Evolutionary conservation across 2,888 invertebrate species (phyloP).

Genomic region (Balanococcus diminutus): DNA sequence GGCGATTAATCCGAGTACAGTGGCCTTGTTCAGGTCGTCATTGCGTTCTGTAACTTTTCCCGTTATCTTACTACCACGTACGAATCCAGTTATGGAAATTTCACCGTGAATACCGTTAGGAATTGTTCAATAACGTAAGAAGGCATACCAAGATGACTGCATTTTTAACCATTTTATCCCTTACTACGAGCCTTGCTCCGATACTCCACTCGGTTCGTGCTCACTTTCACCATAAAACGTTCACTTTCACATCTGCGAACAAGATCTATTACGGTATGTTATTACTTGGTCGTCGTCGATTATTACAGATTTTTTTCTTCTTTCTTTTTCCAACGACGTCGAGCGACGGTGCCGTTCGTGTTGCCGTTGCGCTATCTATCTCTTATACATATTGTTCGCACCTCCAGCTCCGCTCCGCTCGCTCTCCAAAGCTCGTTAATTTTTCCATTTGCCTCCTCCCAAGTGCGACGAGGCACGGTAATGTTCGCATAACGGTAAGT

Average conservation of each 20-base stretch:
- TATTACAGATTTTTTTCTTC: conserved; percentile 49
- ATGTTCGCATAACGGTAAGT: conserved; percentile 6
- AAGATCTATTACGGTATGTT: conserved; percentile 49
- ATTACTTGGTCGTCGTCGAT: conserved; percentile 47
- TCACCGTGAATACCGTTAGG: conserved; percentile 54
- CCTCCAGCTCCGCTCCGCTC: neutral
- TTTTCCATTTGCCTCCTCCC: neutral
- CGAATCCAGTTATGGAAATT: conserved; percentile 55
- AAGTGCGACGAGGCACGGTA: neutral
- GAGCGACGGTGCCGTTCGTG: no score
- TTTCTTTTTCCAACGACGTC: conserved; percentile 19
- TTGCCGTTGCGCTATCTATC: no score
- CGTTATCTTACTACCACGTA: conserved; percentile 48
- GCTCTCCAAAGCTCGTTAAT: neutral
- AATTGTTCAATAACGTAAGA: conserved; percentile 51
- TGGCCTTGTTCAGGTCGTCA: conserved; percentile 51
- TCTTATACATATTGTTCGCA: conserved; percentile 12
- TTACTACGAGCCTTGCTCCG: conserved; percentile 37
- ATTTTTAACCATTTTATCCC: conserved; percentile 52
- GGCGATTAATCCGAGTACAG: neutral
- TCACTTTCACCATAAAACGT: conserved; percentile 54
- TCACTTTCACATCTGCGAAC: conserved; percentile 53
- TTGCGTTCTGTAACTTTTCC: conserved; percentile 50
- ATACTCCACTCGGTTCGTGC: conserved; percentile 31
- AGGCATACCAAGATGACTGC: conserved; percentile 53